Percentiles rank a stretch among this genome's conserved stretches.
Evolutionary conservation across 2,113 vertebrate genomes (phyloP).

Genomic region (Larimichthys polyactis): DNA sequence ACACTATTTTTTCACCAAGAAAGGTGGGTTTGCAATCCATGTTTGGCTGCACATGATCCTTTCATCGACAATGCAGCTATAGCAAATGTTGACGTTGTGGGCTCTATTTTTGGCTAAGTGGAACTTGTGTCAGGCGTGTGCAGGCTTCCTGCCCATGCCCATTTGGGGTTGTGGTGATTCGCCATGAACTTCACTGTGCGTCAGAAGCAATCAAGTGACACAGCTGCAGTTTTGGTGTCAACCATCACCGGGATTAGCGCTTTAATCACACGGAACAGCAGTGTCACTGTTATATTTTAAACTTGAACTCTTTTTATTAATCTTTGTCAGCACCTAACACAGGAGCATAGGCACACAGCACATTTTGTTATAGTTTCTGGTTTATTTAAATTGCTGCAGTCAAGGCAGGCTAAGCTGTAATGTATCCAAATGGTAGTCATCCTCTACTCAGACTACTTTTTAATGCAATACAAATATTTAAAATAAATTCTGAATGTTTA

Average conservation of each 20-base stretch:
- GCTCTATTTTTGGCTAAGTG: slow-evolving; percentile 35
- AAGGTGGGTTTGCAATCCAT: slow-evolving; percentile 17
- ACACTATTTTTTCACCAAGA: slow-evolving; percentile 5
- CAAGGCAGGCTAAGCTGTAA: neutral
- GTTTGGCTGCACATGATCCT: slow-evolving; percentile 24
- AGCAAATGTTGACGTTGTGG: slow-evolving; percentile 29
- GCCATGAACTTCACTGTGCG: slow-evolving; percentile 29
- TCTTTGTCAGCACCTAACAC: slow-evolving; percentile 10
- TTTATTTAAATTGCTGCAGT: slow-evolving; percentile 17
- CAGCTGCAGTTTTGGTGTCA: slow-evolving; percentile 47
- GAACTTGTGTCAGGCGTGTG: slow-evolving; percentile 16
- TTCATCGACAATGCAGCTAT: slow-evolving; percentile 10
- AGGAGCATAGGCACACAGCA: neutral
- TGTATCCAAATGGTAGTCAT: neutral
- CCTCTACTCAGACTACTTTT: neutral
- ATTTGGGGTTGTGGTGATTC: slow-evolving; percentile 19
- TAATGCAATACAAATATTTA: neutral
- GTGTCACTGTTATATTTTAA: slow-evolving; percentile 33
- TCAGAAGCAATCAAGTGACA: slow-evolving; percentile 43
- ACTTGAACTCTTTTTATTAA: slow-evolving; percentile 31
- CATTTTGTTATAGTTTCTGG: neutral
- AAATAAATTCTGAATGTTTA: neutral
- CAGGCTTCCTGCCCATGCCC: neutral
- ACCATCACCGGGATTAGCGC: slow-evolving; percentile 16
- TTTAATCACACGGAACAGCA: slow-evolving; percentile 31